These are phyloP conservation scores for Ageneiosus marmoratus DNA, from an alignment of 2,113 vertebrate genomes.

Conservation along the genomic window DNA sequence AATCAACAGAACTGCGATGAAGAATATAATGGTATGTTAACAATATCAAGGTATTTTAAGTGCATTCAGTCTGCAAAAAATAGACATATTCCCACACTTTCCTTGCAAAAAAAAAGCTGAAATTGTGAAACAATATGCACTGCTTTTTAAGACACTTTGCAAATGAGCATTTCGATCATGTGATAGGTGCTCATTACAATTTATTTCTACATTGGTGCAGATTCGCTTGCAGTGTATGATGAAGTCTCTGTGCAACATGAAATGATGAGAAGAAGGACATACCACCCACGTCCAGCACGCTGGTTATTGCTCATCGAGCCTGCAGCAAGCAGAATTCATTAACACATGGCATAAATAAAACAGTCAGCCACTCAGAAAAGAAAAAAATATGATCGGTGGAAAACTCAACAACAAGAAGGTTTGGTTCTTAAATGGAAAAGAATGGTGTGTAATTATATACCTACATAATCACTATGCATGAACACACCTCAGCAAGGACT, in stretches of 20 bases:
- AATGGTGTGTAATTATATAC: slow-evolving; percentile 48
- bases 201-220: slow-evolving; percentile 25
- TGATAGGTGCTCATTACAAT: slow-evolving; percentile 12
- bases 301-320: slow-evolving; percentile 23
- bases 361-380: slow-evolving; percentile 19
- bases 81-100: not conserved
- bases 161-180: slow-evolving; percentile 13
- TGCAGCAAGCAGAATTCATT: slow-evolving; percentile 39
- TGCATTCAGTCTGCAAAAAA: not conserved
- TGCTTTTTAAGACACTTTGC: not conserved
- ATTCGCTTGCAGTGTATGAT: slow-evolving; percentile 22
- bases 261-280: slow-evolving; percentile 18
- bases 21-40: not conserved
- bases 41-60: not conserved
- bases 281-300: slow-evolving; percentile 21
- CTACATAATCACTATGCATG: slow-evolving; percentile 44
- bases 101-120: not conserved
- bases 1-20: not conserved
- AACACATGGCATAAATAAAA: slow-evolving; percentile 39
- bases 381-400: slow-evolving; percentile 25
- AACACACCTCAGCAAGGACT: slow-evolving; percentile 39
- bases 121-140: not conserved
- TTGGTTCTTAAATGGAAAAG: not conserved
- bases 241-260: slow-evolving; percentile 26
- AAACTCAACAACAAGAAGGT: slow-evolving; percentile 18